These are phyloP conservation scores for Drosophila navojoa DNA, from an alignment of 1,140 invertebrate genomes.

Conservation along the genomic window DNA sequence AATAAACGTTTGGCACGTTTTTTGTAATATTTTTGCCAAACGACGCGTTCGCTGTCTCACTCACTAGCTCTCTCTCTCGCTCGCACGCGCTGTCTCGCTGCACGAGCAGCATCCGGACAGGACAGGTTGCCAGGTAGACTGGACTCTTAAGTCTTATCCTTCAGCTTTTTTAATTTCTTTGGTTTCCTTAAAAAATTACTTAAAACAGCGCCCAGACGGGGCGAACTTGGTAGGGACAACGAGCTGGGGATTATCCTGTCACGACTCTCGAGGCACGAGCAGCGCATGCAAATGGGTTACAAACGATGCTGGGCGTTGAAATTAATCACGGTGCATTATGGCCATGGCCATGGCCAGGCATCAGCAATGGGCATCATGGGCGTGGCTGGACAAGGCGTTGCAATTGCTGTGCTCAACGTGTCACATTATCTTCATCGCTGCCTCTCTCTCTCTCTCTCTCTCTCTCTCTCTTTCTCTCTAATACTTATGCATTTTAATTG, in stretches of 20 bases:
- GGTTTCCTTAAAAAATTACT: conserved; percentile 65
- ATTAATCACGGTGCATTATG: conserved; percentile 72
- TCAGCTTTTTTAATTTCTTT: conserved; percentile 37
- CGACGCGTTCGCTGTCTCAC: not conserved
- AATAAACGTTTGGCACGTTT: conserved; percentile 83
- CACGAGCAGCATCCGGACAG: conserved; percentile 1
- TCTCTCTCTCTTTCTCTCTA: conserved; percentile 9
- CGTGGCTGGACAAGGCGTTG: conserved; percentile 19
- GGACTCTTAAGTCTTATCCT: conserved; percentile 32
- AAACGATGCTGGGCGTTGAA: conserved; percentile 49
- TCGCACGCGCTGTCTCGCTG: conserved; percentile 7
- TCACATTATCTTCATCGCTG: conserved; percentile 8
- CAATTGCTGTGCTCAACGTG: conserved; percentile 40
- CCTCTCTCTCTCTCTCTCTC: conserved; percentile 5
- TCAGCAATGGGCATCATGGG: conserved; percentile 6
- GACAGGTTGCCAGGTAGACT: conserved; percentile 27
- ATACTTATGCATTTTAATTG: conserved; percentile 53
- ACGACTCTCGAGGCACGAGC: conserved; percentile 47
- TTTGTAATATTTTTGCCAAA: conserved; percentile 73
- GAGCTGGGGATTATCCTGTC: conserved; percentile 70
- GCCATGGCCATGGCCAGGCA: not conserved
- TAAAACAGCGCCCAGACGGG: conserved; percentile 39
- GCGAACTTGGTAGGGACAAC: conserved; percentile 31
- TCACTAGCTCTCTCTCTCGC: too few relatives aligned
- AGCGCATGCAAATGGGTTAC: conserved; percentile 62